Conservation (phyloP, 2,113 vertebrate genomes). For the Grus americana region DNA sequence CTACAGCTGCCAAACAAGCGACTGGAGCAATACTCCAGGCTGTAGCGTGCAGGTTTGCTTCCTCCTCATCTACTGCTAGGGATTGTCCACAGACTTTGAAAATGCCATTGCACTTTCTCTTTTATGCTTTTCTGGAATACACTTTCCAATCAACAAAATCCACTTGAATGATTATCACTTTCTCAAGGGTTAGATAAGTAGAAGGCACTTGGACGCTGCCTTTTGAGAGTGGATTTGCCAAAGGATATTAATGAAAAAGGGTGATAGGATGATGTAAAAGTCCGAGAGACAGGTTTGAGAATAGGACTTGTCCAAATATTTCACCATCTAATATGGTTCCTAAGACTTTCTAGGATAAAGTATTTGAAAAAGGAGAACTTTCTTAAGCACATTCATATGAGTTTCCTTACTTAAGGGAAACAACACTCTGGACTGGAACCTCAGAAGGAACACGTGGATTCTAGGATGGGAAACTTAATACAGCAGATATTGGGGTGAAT, state of each 20-base stretch:
- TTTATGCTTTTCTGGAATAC: neutral
- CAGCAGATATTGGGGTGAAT: neutral
- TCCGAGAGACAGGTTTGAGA: neutral
- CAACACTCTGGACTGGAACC: neutral
- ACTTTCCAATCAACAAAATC: neutral
- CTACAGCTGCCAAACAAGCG: constrained; percentile 5
- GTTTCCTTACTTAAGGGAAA: neutral
- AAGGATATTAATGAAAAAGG: neutral
- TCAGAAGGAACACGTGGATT: neutral
- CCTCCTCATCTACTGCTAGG: neutral
- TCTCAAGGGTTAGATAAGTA: neutral
- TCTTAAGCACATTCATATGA: neutral
- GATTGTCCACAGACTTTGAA: neutral
- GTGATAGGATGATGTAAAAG: neutral
- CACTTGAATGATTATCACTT: neutral
- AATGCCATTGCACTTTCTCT: neutral
- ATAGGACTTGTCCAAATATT: neutral
- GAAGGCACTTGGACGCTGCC: neutral
- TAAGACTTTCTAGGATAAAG: neutral
- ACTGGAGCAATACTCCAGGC: neutral
- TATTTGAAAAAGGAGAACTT: neutral
- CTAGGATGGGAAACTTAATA: neutral
- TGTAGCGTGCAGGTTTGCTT: neutral
- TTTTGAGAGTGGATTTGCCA: neutral
- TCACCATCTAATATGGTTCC: neutral